Evolutionary conservation across 1,140 invertebrate species (phyloP).

Genomic region (Scylla paramamosain): DNA sequence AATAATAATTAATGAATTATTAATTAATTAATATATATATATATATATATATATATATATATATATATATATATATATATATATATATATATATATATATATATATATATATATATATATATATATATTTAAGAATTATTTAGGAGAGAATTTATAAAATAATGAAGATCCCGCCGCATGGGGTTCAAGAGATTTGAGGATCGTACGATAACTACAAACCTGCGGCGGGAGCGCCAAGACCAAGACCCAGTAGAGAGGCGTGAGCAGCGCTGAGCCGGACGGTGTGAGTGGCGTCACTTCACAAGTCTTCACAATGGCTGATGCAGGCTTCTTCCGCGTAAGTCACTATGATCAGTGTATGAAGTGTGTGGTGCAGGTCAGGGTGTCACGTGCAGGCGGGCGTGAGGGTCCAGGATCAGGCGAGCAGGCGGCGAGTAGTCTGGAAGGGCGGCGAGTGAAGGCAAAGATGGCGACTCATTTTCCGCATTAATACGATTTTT

Average conservation of each 20-base stretch:
- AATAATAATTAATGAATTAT: no score
- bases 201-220: no score
- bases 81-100: constrained; percentile 38
- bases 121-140: constrained; percentile 15
- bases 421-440: background rate
- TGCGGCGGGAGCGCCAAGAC: no score
- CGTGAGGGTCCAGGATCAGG: background rate
- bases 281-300: no score
- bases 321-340: background rate
- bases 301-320: background rate
- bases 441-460: background rate
- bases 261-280: no score
- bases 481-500: no score
- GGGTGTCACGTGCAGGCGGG: background rate
- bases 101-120: constrained; percentile 38
- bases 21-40: no score
- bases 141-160: no score
- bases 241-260: no score
- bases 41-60: constrained; percentile 38
- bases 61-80: constrained; percentile 38
- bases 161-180: no score
- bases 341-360: background rate
- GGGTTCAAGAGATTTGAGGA: no score
- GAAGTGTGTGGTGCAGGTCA: background rate
- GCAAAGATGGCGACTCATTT: background rate